These are phyloP conservation scores for Anadara kagoshimensis DNA, from an alignment of 1,140 invertebrate genomes.

Conservation along the genomic window DNA sequence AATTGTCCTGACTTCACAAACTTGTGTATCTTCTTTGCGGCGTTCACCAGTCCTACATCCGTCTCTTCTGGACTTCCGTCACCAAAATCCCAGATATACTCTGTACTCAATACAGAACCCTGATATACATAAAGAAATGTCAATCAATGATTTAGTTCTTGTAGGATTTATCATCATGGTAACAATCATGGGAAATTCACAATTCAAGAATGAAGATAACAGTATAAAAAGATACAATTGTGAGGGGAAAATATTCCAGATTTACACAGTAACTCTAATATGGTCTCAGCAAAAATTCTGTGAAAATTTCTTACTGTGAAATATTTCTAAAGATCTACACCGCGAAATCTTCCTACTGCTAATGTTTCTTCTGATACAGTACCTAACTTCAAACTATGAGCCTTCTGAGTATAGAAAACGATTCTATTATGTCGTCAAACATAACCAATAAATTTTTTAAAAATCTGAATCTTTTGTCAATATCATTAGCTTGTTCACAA, in stretches of 20 bases:
- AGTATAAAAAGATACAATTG: background rate
- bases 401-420: background rate
- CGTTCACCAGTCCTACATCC: slow-evolving; percentile 24
- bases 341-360: background rate
- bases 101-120: slow-evolving; percentile 44
- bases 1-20: slow-evolving; percentile 40
- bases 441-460: background rate
- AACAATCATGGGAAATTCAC: background rate
- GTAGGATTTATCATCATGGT: background rate
- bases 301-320: background rate
- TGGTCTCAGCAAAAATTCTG: background rate
- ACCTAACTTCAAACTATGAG: background rate
- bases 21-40: slow-evolving; percentile 21
- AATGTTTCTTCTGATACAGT: background rate
- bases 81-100: slow-evolving; percentile 46
- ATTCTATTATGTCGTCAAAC: background rate
- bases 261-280: background rate
- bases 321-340: no score
- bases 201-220: background rate
- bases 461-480: background rate
- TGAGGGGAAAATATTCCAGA: background rate
- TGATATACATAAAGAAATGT: slow-evolving; percentile 13
- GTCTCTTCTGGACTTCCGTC: slow-evolving; percentile 14
- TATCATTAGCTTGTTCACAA: background rate
- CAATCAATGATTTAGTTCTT: background rate